Evolutionary conservation across 2,888 invertebrate species (phyloP), one percentile per base, ranked within the genome.

Genomic region (Coelopa pilipes): DNA sequence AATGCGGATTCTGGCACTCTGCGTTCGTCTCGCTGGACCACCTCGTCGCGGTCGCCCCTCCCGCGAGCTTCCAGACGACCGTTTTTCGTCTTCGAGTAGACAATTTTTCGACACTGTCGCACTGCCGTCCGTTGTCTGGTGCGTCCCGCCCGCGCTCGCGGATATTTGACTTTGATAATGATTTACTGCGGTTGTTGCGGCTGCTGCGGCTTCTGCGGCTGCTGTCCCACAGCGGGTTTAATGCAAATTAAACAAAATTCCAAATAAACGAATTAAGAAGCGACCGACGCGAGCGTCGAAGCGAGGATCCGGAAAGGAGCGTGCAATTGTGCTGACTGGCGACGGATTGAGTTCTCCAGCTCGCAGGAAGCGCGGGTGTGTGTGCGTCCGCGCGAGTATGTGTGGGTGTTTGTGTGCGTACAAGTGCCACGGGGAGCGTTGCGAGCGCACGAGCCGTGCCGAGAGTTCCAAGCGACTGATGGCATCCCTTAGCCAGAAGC

Each of bases 401-500:
- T 68, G 46, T 47, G n/a, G 17, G 60, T 60, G 13, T 60, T 17
- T n/a, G 47, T 59, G 46, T n/a, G 12, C 59, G 55, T 65, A 10
- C 11, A 19, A 55, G 53, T 69, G 50, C 57, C 17, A 15, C 75
- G n/a, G 55, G 13, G 50, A n/a, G 46, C 53, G 74, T 68, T 55
- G 72, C 63, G 68, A 67, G 73, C 67, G 72, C 7, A 34, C 76
- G 73, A 70, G 57, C 49, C 63, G 68, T 57, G 62, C 65, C 21
- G 70, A 75, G 69, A 60, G 53, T 75, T 62, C 63, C 65, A 70
- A 77, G 70, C 76, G 60, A 77, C 76, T 76, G 68, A 73, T 66
- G 72, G 53, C 68, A 75, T 74, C 72, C 74, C 76, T 70, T 76
- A 66, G 53, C 53, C 62, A 47, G 34, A 71, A 63, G 53, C 63